Percentiles rank a stretch among this genome's conserved stretches.
These are phyloP conservation scores for Drosophila imparisetae DNA, from an alignment of 2,888 invertebrate species.

Conservation along the genomic window DNA sequence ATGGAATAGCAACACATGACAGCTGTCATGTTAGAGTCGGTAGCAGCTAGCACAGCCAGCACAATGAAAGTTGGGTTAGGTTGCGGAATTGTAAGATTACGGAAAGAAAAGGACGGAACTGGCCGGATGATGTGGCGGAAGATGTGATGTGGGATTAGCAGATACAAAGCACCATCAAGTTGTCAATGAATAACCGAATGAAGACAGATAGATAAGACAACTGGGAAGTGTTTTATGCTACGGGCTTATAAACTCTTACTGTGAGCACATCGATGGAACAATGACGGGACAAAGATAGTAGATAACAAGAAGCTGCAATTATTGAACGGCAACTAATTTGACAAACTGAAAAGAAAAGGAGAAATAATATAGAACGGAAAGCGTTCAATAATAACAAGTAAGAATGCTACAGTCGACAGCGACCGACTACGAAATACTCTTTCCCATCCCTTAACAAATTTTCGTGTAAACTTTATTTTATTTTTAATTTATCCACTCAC, in stretches of 20 bases:
- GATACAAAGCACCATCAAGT: constrained; percentile 69
- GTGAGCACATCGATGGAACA: background rate
- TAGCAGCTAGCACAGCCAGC: constrained; percentile 42
- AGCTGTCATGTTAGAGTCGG: constrained; percentile 73
- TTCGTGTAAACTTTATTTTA: background rate
- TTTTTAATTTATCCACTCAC: background rate
- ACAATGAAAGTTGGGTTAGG: constrained; percentile 74
- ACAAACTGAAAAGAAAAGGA: background rate
- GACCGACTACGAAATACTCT: background rate
- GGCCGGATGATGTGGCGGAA: constrained; percentile 39
- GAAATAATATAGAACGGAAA: background rate
- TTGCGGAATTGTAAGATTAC: constrained; percentile 72
- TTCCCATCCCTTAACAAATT: background rate
- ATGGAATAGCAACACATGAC: constrained; percentile 70
- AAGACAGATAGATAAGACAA: constrained; percentile 44
- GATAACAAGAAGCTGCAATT: constrained; percentile 7
- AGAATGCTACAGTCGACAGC: background rate
- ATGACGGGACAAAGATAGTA: background rate
- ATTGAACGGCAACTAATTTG: constrained; percentile 4
- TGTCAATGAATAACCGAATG: constrained; percentile 68
- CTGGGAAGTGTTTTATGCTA: constrained; percentile 35
- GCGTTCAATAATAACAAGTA: background rate
- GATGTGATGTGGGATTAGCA: constrained; percentile 61
- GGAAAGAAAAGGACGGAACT: constrained; percentile 29
- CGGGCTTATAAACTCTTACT: constrained; percentile 4